These are phyloP conservation scores for Gallinago stenura DNA, from an alignment of 2,797 vertebrate genomes.

Conservation along the genomic window DNA sequence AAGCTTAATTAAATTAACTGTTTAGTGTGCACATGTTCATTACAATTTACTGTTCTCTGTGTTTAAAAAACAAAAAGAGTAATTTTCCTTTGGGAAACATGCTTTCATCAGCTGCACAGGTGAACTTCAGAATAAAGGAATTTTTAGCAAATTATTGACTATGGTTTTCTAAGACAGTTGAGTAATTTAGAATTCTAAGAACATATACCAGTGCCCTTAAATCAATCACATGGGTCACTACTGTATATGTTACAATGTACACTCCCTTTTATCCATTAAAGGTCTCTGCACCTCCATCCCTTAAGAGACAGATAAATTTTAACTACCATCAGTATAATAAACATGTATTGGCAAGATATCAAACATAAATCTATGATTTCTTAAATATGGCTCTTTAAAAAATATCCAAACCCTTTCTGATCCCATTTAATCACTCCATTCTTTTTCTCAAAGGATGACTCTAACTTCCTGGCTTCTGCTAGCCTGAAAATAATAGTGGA, in stretches of 20 bases:
- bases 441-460: background rate
- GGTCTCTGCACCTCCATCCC: background rate
- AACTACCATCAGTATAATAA: background rate
- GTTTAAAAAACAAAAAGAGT: background rate
- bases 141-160: background rate
- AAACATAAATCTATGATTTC: background rate
- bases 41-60: background rate
- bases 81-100: background rate
- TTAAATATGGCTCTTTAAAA: background rate
- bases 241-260: background rate
- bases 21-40: background rate
- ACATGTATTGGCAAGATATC: background rate
- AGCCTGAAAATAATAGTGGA: background rate
- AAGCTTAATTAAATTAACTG: conserved; percentile 8
- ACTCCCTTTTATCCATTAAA: background rate
- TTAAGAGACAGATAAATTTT: background rate
- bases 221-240: background rate
- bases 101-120: background rate
- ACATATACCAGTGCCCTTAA: background rate
- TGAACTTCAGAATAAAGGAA: background rate
- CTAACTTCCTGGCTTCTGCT: background rate
- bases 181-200: background rate
- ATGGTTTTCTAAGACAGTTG: background rate
- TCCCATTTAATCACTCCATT: background rate
- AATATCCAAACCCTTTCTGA: background rate